Conservation (phyloP, 2,888 invertebrate genomes). For the Tolmerus cingulatus region DNA sequence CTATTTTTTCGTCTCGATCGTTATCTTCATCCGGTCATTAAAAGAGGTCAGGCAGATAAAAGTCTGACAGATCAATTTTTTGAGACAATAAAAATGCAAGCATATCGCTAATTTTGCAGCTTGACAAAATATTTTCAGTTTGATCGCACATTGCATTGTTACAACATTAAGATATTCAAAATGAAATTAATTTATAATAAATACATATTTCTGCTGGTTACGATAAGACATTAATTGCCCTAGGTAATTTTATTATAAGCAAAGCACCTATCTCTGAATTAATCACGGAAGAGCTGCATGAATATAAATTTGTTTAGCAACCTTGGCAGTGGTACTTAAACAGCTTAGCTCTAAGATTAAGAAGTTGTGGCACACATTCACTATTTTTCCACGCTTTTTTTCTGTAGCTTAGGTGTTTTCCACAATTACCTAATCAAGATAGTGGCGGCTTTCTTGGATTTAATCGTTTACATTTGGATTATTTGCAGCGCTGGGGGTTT, state of each 20-base stretch:
- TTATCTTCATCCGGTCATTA: constrained; percentile 1
- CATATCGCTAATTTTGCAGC: background rate
- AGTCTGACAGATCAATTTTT: background rate
- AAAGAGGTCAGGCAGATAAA: constrained; percentile 12
- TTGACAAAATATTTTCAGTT: background rate
- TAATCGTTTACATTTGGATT: background rate
- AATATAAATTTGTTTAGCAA: background rate
- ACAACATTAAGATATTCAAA: no score
- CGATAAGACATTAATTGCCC: background rate
- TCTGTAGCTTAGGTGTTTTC: background rate
- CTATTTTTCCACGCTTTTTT: background rate
- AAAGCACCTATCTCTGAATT: background rate
- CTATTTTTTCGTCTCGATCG: background rate
- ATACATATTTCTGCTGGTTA: background rate
- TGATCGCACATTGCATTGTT: background rate
- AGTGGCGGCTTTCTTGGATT: background rate
- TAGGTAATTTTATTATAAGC: background rate
- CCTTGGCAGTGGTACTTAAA: background rate
- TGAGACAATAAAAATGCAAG: constrained; percentile 2
- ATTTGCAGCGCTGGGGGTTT: constrained; percentile 82
- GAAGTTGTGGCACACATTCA: background rate
- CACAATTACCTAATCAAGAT: background rate
- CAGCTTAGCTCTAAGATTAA: background rate
- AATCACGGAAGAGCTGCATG: background rate
- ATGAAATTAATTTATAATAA: background rate